Evolutionary conservation across 2,888 invertebrate genomes (phyloP).

Genomic region (Odontocolon sp.): DNA sequence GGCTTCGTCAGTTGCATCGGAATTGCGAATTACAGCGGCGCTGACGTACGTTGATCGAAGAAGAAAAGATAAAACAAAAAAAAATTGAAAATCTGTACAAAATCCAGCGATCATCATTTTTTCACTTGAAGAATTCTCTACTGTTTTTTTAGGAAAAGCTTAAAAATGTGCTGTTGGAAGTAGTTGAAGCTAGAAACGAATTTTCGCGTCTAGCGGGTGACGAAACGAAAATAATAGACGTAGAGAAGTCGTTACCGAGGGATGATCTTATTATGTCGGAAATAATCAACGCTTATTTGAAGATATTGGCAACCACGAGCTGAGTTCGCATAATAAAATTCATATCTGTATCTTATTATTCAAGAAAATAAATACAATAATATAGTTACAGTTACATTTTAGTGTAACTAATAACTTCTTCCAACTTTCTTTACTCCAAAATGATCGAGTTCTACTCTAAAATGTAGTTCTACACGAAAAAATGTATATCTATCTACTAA

Average conservation of each 20-base stretch:
- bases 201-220: constrained; percentile 59
- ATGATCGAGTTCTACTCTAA: too few relatives aligned
- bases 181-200: constrained; percentile 66
- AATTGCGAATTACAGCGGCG: constrained; percentile 69
- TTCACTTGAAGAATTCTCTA: neutral
- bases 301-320: constrained; percentile 59
- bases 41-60: constrained; percentile 66
- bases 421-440: too few relatives aligned
- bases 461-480: too few relatives aligned
- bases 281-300: constrained; percentile 65
- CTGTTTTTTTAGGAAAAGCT: constrained; percentile 66
- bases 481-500: too few relatives aligned
- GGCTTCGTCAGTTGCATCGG: constrained; percentile 71
- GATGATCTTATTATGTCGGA: constrained; percentile 67
- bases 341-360: neutral
- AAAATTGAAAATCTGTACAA: neutral
- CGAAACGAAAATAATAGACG: constrained; percentile 61
- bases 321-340: constrained; percentile 39
- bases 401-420: too few relatives aligned
- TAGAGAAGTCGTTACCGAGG: constrained; percentile 59
- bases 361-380: constrained; percentile 6
- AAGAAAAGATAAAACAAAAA: neutral
- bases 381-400: neutral
- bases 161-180: constrained; percentile 66
- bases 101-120: neutral